Evolutionary conservation across 2,113 vertebrate genomes (phyloP), one percentile per base, ranked within the genome.

Genomic region (Tragulus kanchil): DNA sequence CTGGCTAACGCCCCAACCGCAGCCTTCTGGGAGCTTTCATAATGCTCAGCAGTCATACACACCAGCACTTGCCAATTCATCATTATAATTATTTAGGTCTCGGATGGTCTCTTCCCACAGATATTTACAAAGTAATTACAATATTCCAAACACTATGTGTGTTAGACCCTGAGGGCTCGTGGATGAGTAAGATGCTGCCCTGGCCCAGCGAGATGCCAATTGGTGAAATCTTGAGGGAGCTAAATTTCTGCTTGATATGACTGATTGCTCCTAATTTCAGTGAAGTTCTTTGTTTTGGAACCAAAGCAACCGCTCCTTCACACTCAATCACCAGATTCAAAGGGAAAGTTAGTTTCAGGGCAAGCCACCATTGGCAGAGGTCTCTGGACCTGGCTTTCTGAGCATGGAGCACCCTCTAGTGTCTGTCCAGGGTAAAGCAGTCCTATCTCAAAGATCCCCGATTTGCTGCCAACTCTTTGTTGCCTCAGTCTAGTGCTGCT

Each of bases 381-480:
- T 59, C 36, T 8, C n/a, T 12, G 58, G 17, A 4, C n/a, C 3
- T 6, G 59, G 88, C 96, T 98, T 96, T 93, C 26, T 96, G 94
- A 88, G 97, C 77, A 1, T 48, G 4, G 89, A 86, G 96, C 85
- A 67, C 97, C 97, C 97, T 98, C 98, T 97, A 94, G 97, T 91
- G 97, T 89, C 94, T 54, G 4, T 88, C 1, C 1, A 1, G 1
- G 71, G 73, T 77, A 95, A 93, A 58, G 89, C 96, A 59, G 6
- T 61, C 26, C 25, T n/a, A 78, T 61, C 8, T 0, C 15, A 13
- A 64, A 85, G 48, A 71, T 15, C 21, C 8, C 8, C 5, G 10
- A 0, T 52, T n/a, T 28, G 4, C 7, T 13, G 48, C 3, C 11
- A 8, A 15, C 7, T 79, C 69, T 62, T 87, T 64, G 45, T 75